Percentiles rank a stretch among this genome's conserved stretches.
phyloP scores from a whole-genome alignment of 2,888 invertebrate genomes.

The Lysandra coridon region DNA sequence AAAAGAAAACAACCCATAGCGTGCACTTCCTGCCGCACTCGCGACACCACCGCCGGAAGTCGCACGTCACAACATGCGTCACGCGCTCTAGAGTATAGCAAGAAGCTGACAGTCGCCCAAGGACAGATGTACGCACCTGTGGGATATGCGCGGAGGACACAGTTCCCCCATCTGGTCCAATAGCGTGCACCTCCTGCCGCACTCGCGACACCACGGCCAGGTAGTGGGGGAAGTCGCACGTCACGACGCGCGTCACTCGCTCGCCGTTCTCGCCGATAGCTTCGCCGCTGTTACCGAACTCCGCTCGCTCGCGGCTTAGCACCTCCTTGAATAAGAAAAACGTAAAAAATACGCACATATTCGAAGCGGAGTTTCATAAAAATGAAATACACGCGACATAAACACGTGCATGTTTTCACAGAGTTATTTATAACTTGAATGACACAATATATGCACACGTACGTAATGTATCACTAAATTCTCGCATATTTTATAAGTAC shows the following conservation, averaged over 20 bases:
- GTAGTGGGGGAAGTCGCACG: slow-evolving; percentile 98
- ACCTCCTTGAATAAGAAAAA: slow-evolving; percentile 84
- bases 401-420: too few species aligned
- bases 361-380: too few species aligned
- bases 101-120: too few species aligned
- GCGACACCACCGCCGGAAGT: slow-evolving; percentile 97
- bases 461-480: too few species aligned
- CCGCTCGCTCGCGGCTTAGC: slow-evolving; percentile 92
- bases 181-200: slow-evolving; percentile 97
- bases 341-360: too few species aligned
- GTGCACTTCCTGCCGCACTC: slow-evolving; percentile 97
- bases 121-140: slow-evolving; percentile 65
- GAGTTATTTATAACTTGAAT: too few species aligned
- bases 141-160: slow-evolving; percentile 96
- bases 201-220: slow-evolving; percentile 97
- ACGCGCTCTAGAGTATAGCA: slow-evolving; percentile 82
- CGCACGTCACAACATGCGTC: slow-evolving; percentile 95
- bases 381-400: too few species aligned
- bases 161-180: slow-evolving; percentile 98
- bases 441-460: too few species aligned
- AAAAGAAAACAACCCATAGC: slow-evolving; percentile 69
- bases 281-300: slow-evolving; percentile 81
- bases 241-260: slow-evolving; percentile 95
- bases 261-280: slow-evolving; percentile 84
- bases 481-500: too few species aligned